Evolutionary conservation across 2,113 vertebrate genomes (phyloP).

Genomic region (Oophaga pumilio): DNA sequence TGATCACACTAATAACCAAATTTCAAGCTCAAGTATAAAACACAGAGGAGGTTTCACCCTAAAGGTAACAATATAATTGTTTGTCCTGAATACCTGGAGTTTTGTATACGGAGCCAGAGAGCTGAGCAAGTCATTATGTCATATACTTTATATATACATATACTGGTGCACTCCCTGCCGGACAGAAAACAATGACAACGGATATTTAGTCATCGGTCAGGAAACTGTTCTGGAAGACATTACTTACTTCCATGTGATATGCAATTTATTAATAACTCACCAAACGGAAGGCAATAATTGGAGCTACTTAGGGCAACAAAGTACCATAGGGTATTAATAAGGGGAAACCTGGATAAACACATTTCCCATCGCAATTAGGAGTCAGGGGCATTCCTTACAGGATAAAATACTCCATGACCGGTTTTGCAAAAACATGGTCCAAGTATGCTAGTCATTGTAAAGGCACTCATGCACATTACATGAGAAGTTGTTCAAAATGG

Average conservation of each 20-base stretch:
- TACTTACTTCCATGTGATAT: conserved; percentile 31
- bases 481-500: no score
- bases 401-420: no score
- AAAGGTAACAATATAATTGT: neutral
- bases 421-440: no score
- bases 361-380: no score
- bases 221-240: conserved; percentile 17
- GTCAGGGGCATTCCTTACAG: no score
- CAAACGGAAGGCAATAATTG: neutral
- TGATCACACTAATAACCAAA: no score
- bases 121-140: neutral
- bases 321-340: no score
- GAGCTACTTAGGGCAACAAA: neutral
- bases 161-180: neutral
- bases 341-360: no score
- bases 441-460: no score
- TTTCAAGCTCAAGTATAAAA: neutral
- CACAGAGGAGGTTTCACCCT: neutral
- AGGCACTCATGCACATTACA: no score
- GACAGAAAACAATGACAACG: conserved; percentile 45
- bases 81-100: neutral
- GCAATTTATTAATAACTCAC: neutral
- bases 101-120: neutral
- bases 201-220: conserved; percentile 41
- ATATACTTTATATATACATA: neutral